phyloP scores from a whole-genome alignment of 1,140 invertebrate genomes.

The Zaprionus davidi region DNA sequence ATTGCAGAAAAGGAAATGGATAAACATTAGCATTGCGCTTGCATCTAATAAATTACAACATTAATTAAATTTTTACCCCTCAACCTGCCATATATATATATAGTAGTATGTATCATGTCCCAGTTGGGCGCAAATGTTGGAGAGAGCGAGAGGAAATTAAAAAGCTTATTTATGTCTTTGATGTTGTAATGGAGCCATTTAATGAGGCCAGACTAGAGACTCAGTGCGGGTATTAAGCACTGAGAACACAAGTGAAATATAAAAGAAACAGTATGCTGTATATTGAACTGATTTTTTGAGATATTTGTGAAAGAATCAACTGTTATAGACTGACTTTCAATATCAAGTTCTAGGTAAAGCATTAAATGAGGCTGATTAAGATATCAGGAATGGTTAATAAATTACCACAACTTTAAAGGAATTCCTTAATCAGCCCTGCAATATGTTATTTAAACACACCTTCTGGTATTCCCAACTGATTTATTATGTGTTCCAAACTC shows the following conservation, averaged over 20 bases:
- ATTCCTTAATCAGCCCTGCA: neutral
- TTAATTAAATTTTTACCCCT: slow-evolving; percentile 69
- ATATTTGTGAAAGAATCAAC: neutral
- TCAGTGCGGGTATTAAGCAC: neutral
- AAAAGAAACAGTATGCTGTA: neutral
- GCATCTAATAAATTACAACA: slow-evolving; percentile 76
- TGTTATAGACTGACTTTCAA: neutral
- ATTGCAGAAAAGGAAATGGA: slow-evolving; percentile 52
- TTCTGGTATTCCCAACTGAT: neutral
- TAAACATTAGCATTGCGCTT: slow-evolving; percentile 64
- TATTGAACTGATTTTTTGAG: neutral
- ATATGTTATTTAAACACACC: neutral
- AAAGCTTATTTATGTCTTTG: slow-evolving; percentile 73
- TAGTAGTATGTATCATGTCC: neutral
- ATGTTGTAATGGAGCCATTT: slow-evolving; percentile 29
- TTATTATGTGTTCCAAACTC: neutral
- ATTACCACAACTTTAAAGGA: neutral
- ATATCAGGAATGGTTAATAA: no score
- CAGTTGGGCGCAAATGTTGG: neutral
- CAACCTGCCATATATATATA: neutral
- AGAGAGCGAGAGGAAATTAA: slow-evolving; percentile 66
- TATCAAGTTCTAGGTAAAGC: no score
- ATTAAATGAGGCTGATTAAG: no score
- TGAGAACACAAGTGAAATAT: neutral
- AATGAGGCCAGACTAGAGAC: neutral